Percentiles rank a stretch among this genome's conserved stretches.
phyloP scores from a whole-genome alignment of 2,888 invertebrate species.

The Phorcus lineatus region DNA sequence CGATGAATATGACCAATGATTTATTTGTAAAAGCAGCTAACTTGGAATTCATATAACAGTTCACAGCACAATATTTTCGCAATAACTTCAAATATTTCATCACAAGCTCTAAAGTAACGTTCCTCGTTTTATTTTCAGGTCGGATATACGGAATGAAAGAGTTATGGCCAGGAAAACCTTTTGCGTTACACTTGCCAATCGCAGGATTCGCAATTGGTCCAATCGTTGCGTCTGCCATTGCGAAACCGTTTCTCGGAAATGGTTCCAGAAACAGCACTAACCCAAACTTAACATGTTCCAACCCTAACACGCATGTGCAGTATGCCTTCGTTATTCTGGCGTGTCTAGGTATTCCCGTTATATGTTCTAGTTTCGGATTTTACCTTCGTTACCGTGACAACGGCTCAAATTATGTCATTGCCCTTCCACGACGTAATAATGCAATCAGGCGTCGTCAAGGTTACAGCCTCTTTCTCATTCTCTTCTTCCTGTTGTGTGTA shows the following conservation, averaged over 20 bases:
- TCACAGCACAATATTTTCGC: too few species aligned
- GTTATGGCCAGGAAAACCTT: neutral
- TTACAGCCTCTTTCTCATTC: neutral
- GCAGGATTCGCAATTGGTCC: neutral
- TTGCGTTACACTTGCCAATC: neutral
- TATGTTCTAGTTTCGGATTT: neutral
- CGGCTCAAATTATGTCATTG: neutral
- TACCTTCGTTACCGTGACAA: neutral
- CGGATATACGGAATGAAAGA: neutral
- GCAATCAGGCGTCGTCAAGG: neutral
- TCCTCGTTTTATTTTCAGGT: neutral
- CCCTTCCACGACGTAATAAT: neutral
- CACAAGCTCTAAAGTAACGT: too few species aligned
- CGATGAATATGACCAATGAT: too few species aligned
- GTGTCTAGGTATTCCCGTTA: neutral
- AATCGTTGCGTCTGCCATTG: neutral
- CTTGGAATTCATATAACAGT: too few species aligned
- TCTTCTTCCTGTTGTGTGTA: neutral
- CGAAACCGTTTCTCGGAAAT: neutral
- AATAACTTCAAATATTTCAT: too few species aligned
- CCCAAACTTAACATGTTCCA: neutral
- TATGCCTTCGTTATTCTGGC: neutral
- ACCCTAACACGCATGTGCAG: neutral
- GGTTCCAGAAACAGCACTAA: neutral
- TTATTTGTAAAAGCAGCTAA: too few species aligned